A percentile compares a stretch with the other conserved stretches of the same genome.
Conservation (phyloP, 1,140 invertebrate genomes). For the Cherax quadricarinatus region DNA sequence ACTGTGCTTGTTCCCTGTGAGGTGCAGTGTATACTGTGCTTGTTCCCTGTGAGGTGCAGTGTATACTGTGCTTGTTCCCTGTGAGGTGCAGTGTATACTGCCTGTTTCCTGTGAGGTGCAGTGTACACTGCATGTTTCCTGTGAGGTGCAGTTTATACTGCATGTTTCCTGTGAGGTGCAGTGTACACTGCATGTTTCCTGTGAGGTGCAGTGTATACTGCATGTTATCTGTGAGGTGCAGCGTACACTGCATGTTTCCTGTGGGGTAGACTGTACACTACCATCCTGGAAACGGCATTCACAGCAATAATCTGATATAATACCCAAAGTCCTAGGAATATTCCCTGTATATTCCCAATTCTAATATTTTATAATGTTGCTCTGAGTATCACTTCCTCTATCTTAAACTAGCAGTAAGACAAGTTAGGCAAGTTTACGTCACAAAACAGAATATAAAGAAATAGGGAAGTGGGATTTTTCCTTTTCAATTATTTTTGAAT, state of each 20-base stretch:
- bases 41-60: too few relatives aligned
- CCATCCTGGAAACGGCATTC: background rate
- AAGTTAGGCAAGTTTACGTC: background rate
- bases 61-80: slow-evolving; percentile 39
- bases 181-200: background rate
- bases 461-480: background rate
- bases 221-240: slow-evolving; percentile 34
- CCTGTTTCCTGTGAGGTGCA: too few relatives aligned
- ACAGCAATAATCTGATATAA: slow-evolving; percentile 2
- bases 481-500: too few relatives aligned
- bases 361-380: background rate
- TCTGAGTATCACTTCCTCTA: background rate
- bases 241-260: slow-evolving; percentile 29
- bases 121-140: slow-evolving; percentile 37
- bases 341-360: background rate
- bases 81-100: slow-evolving; percentile 15
- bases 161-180: slow-evolving; percentile 36
- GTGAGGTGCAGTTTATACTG: slow-evolving; percentile 22
- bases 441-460: background rate
- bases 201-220: background rate
- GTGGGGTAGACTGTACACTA: slow-evolving; percentile 21
- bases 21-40: too few relatives aligned
- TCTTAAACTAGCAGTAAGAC: background rate
- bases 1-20: too few relatives aligned
- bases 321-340: background rate